Conservation (phyloP, 2,888 invertebrate genomes). For the Drosophila ezoana region DNA sequence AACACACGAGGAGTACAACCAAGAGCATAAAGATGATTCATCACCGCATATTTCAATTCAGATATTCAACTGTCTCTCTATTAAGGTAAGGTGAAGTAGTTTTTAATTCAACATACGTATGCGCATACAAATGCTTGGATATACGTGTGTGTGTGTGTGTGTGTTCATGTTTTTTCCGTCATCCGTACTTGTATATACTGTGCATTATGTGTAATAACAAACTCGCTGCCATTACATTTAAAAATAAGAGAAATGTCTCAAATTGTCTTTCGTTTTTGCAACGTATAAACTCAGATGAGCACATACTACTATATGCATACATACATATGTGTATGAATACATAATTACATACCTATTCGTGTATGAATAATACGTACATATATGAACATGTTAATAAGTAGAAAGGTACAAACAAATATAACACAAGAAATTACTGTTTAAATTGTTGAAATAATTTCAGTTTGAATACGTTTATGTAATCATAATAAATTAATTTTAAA, state of each 20-base stretch:
- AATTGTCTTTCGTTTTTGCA: conserved; percentile 1
- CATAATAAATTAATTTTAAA: no score
- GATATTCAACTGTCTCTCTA: conserved; percentile 92
- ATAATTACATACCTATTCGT: background rate
- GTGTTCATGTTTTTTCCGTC: conserved; percentile 40
- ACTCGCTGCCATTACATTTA: conserved; percentile 1
- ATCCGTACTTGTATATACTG: conserved; percentile 20
- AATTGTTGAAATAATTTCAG: no score
- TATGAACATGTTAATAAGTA: no score
- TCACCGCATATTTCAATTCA: conserved; percentile 86
- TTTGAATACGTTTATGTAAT: no score
- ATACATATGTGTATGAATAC: background rate
- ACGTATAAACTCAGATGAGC: background rate
- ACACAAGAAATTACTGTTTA: no score
- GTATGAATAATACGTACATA: background rate
- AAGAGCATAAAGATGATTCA: conserved; percentile 81
- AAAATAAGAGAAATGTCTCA: conserved; percentile 1
- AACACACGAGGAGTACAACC: conserved; percentile 56
- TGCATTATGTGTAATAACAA: background rate
- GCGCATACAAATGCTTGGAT: conserved; percentile 1
- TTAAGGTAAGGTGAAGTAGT: conserved; percentile 88
- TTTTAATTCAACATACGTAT: conserved; percentile 64
- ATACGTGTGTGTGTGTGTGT: background rate
- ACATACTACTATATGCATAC: background rate
- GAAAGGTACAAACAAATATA: no score